Evolutionary conservation across 1,140 invertebrate genomes (phyloP).

Genomic region (Scaptodrosophila lebanonensis): DNA sequence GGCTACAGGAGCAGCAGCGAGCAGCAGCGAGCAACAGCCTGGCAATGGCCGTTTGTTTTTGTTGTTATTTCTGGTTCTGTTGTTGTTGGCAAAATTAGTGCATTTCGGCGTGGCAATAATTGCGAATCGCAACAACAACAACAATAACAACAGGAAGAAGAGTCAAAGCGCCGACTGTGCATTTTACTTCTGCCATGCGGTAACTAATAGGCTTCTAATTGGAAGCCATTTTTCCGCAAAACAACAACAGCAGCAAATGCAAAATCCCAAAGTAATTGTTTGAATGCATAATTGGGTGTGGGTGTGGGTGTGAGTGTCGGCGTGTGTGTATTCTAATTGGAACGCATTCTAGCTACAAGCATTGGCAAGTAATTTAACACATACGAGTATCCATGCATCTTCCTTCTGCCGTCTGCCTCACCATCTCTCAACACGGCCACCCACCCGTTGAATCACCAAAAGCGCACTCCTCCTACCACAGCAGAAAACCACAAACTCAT

Average conservation of each 20-base stretch:
- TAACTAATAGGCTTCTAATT: slow-evolving; percentile 67
- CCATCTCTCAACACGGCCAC: too few relatives aligned
- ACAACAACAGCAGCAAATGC: slow-evolving; percentile 2
- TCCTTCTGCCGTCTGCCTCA: too few relatives aligned
- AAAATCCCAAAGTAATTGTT: too few relatives aligned
- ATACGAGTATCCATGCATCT: too few relatives aligned
- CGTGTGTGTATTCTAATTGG: slow-evolving; percentile 61
- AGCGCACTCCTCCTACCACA: too few relatives aligned
- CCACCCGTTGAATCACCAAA: too few relatives aligned
- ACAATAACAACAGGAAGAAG: not conserved
- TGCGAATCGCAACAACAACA: slow-evolving; percentile 2
- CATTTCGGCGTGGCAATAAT: slow-evolving; percentile 24
- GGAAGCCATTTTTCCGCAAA: slow-evolving; percentile 19
- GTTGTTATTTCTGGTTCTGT: too few relatives aligned
- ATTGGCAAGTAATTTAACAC: slow-evolving; percentile 55
- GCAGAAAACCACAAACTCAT: too few relatives aligned
- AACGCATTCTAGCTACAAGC: slow-evolving; percentile 53
- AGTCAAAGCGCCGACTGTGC: too few relatives aligned
- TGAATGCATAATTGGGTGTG: slow-evolving; percentile 6
- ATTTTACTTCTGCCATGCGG: not conserved
- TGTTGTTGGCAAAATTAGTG: slow-evolving; percentile 37
- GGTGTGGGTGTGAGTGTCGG: not conserved
- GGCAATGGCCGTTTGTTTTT: too few relatives aligned
- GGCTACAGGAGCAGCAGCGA: slow-evolving; percentile 13
- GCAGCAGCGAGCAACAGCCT: too few relatives aligned